phyloP scores from a whole-genome alignment of 37 sponge, comb jelly and placozoan genomes.

The Oopsacas minuta region DNA sequence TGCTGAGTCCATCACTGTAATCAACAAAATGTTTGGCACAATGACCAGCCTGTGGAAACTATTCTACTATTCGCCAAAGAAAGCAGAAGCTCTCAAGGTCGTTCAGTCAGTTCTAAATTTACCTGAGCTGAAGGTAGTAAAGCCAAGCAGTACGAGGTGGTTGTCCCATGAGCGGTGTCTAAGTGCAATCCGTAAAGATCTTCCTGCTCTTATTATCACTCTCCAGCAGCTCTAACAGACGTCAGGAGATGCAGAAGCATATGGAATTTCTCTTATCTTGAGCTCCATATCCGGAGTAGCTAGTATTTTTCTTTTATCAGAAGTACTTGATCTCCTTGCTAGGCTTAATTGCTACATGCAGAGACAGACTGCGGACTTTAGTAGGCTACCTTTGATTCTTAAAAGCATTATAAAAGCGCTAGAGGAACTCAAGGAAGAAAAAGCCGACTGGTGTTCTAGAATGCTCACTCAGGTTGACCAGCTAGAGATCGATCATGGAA shows the following conservation, averaged over 20 bases:
- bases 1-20: slow-evolving; percentile 5
- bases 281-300: slow-evolving; percentile 21
- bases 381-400: background rate
- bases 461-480: background rate
- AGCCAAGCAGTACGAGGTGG: slow-evolving; percentile 29
- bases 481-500: background rate
- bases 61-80: slow-evolving; percentile 28
- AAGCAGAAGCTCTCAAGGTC: slow-evolving; percentile 15
- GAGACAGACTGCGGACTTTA: background rate
- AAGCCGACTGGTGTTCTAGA: slow-evolving; percentile 15
- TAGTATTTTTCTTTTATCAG: background rate
- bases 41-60: slow-evolving; percentile 25
- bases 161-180: slow-evolving; percentile 24
- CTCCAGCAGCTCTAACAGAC: slow-evolving; percentile 18
- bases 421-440: background rate
- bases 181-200: background rate
- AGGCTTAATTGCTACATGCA: slow-evolving; percentile 20
- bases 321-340: slow-evolving; percentile 20
- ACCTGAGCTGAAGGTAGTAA: too few species aligned
- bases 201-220: slow-evolving; percentile 16
- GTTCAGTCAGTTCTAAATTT: slow-evolving; percentile 22
- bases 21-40: slow-evolving; percentile 20
- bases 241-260: slow-evolving; percentile 38
- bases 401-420: background rate
- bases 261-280: slow-evolving; percentile 24